Conservation (phyloP, 2,888 invertebrate genomes). For the Dyspetes luteomarginatus region DNA sequence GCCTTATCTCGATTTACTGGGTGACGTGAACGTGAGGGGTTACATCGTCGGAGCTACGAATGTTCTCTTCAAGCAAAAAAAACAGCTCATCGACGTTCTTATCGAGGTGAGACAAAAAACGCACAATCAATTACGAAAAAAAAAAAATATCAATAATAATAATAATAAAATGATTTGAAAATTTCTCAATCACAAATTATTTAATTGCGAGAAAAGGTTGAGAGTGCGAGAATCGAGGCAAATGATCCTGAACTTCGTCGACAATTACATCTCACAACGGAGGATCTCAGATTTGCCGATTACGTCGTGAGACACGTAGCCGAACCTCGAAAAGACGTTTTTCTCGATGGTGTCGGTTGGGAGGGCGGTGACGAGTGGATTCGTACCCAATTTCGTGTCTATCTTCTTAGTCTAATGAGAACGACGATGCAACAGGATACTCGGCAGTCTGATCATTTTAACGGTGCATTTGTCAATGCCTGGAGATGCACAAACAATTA, state of each 20-base stretch:
- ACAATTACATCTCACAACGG: conserved; percentile 95
- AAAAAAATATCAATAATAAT: background rate
- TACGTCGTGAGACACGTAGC: conserved; percentile 91
- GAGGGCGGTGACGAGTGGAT: conserved; percentile 99
- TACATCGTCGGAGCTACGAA: conserved; percentile 99
- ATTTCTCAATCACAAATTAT: conserved; percentile 55
- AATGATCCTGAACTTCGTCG: conserved; percentile 91
- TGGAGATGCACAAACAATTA: conserved; percentile 96
- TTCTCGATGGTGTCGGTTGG: conserved; percentile 90
- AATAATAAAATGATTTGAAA: conserved; percentile 5
- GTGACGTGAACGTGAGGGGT: conserved; percentile 93
- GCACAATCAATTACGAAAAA: conserved; percentile 1
- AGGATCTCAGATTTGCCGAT: conserved; percentile 98
- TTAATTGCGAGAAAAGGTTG: too few species aligned
- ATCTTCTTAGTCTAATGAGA: conserved; percentile 91
- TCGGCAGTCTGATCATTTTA: conserved; percentile 94
- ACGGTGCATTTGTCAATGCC: conserved; percentile 91
- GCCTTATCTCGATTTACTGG: conserved; percentile 96
- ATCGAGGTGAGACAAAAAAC: conserved; percentile 87
- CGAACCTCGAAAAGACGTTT: conserved; percentile 87
- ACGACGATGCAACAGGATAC: conserved; percentile 91
- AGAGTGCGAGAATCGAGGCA: conserved; percentile 93
- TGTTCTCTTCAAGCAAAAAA: conserved; percentile 98
- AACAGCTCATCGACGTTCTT: conserved; percentile 95
- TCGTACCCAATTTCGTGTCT: conserved; percentile 95